These are phyloP conservation scores for Monomorium pharaonis DNA, from an alignment of 1,140 invertebrate genomes.

Conservation along the genomic window DNA sequence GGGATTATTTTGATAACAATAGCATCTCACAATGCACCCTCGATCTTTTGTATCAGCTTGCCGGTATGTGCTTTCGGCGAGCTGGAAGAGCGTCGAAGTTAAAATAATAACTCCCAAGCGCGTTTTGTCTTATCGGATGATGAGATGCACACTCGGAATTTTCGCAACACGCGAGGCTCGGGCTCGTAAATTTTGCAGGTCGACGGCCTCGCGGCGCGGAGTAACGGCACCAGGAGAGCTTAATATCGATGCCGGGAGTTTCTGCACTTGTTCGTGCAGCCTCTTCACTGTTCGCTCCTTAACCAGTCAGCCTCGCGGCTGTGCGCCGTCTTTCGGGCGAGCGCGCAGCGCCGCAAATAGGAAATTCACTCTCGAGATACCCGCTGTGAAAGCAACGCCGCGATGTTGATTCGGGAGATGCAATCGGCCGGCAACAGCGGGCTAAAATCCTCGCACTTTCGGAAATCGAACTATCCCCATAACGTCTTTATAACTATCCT, in stretches of 20 bases:
- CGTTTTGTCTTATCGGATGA: constrained; percentile 34
- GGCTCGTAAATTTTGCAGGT: constrained; percentile 42
- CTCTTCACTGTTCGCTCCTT: constrained; percentile 9
- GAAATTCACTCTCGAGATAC: constrained; percentile 27
- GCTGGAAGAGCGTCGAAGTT: constrained; percentile 27
- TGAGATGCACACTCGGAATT: constrained; percentile 48
- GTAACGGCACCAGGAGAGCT: constrained; percentile 4
- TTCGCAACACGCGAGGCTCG: constrained; percentile 45
- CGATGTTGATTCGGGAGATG: background rate
- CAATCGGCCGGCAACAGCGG: background rate
- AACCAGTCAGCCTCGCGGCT: constrained; percentile 32
- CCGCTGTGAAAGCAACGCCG: background rate
- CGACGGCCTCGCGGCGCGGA: constrained; percentile 33
- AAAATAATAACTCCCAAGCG: constrained; percentile 45
- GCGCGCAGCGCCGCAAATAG: constrained; percentile 27
- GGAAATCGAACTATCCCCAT: background rate
- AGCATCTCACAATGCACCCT: background rate
- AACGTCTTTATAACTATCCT: too few species aligned
- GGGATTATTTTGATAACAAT: background rate
- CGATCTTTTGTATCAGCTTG: background rate
- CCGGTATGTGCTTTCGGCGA: background rate
- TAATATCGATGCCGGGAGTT: constrained; percentile 57
- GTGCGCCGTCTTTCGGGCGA: background rate
- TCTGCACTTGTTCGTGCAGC: constrained; percentile 37
- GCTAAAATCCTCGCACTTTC: constrained; percentile 16